Percentiles rank a stretch among this genome's conserved stretches.
Conservation (phyloP, 1,140 invertebrate species). For the Drosophila tsacasi region DNA sequence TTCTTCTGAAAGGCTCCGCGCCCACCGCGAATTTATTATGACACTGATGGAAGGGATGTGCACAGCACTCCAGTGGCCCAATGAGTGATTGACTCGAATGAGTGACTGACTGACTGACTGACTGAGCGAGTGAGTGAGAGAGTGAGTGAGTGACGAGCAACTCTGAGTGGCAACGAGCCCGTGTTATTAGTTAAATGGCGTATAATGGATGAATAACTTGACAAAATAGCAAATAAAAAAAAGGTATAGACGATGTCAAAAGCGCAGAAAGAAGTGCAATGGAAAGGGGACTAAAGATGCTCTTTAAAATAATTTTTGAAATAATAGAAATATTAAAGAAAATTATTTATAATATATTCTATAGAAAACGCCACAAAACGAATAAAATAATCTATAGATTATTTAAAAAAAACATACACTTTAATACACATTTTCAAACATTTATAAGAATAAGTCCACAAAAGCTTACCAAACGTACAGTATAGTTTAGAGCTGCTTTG, state of each 20-base stretch:
- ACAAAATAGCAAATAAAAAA: conserved; percentile 63
- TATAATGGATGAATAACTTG: conserved; percentile 77
- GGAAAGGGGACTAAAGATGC: background rate
- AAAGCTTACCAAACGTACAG: background rate
- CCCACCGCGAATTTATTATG: conserved; percentile 64
- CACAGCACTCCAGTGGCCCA: conserved; percentile 62
- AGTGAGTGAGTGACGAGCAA: conserved; percentile 41
- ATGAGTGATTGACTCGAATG: conserved; percentile 59
- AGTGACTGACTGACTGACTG: conserved; percentile 37
- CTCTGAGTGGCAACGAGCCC: conserved; percentile 38
- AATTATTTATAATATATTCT: too few species aligned
- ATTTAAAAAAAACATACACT: background rate
- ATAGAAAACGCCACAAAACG: too few species aligned
- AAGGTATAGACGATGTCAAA: conserved; percentile 19
- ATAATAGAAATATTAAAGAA: too few species aligned
- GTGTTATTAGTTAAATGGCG: conserved; percentile 82
- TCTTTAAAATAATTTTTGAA: background rate
- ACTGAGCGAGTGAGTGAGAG: conserved; percentile 17
- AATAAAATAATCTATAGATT: too few species aligned
- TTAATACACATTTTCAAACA: background rate
- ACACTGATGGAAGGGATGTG: conserved; percentile 67
- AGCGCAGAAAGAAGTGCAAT: background rate
- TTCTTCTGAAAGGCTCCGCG: conserved; percentile 37
- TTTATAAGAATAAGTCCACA: background rate
- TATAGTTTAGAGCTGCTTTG: background rate